These are phyloP conservation scores for Prionchulus punctatus DNA, from an alignment of 2,888 invertebrate genomes.

Conservation along the genomic window DNA sequence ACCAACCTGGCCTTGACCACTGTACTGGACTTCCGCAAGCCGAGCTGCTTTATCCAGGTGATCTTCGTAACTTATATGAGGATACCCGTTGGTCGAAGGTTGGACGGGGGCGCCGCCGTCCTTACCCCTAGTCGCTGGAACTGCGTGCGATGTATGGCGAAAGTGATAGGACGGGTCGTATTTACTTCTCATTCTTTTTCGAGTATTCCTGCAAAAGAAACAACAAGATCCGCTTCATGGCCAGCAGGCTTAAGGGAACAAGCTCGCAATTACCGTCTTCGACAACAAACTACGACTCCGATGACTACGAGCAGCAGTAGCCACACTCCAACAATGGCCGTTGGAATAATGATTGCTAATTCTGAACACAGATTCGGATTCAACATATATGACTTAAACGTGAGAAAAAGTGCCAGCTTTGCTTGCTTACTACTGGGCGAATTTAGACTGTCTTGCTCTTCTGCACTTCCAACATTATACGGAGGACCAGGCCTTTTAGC, in stretches of 20 bases:
- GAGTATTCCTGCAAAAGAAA: conserved; percentile 13
- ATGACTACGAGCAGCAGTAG: conserved; percentile 25
- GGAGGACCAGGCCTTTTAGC: too few species aligned
- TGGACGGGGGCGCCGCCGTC: background rate
- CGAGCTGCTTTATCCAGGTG: conserved; percentile 27
- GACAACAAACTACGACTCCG: conserved; percentile 25
- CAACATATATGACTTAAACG: background rate
- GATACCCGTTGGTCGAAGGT: background rate
- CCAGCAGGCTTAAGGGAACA: too few species aligned
- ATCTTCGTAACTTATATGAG: conserved; percentile 24
- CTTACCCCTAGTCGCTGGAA: conserved; percentile 12
- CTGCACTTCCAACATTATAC: background rate
- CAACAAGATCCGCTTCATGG: background rate
- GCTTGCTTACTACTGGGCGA: background rate
- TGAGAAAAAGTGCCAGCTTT: background rate
- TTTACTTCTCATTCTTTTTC: conserved; percentile 20
- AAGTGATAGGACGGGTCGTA: conserved; percentile 27
- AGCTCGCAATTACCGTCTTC: conserved; percentile 17
- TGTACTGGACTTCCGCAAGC: conserved; percentile 8
- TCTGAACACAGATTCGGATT: conserved; percentile 12
- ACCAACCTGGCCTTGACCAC: conserved; percentile 7
- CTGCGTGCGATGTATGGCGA: conserved; percentile 19
- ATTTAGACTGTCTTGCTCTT: background rate
- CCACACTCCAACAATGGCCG: conserved; percentile 28
- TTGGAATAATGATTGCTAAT: conserved; percentile 24